Conservation (phyloP, 1,140 invertebrate species). For the Drosophila seguyi region DNA sequence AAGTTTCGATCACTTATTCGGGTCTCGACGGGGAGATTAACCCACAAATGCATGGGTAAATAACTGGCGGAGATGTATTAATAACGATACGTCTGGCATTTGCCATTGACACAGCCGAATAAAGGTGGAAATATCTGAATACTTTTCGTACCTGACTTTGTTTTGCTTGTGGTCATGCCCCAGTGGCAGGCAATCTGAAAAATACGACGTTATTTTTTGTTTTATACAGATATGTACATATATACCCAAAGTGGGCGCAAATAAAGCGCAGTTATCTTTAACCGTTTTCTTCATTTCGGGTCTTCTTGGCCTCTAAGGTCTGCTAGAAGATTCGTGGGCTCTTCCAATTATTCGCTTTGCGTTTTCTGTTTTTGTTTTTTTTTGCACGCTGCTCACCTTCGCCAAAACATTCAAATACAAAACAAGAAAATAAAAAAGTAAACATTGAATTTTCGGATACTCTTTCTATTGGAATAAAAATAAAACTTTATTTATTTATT, state of each 20-base stretch:
- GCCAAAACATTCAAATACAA: slow-evolving; percentile 50
- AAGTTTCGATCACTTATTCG: slow-evolving; percentile 28
- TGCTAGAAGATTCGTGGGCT: slow-evolving; percentile 64
- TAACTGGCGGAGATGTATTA: slow-evolving; percentile 24
- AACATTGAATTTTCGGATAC: background rate
- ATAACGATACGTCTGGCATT: slow-evolving; percentile 32
- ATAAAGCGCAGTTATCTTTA: slow-evolving; percentile 72
- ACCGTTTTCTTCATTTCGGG: slow-evolving; percentile 48
- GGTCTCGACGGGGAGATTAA: slow-evolving; percentile 28
- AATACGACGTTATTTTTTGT: slow-evolving; percentile 3
- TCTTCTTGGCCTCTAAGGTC: slow-evolving; percentile 56
- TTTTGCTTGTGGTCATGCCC: slow-evolving; percentile 68
- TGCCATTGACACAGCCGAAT: slow-evolving; percentile 44
- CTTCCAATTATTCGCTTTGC: slow-evolving; percentile 47
- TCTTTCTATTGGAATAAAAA: background rate
- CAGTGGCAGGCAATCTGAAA: slow-evolving; percentile 36
- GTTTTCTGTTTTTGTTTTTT: slow-evolving; percentile 40
- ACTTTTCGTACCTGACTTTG: slow-evolving; percentile 53
- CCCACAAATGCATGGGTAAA: slow-evolving; percentile 43
- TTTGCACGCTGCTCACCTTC: slow-evolving; percentile 67
- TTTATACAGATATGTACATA: slow-evolving; percentile 6
- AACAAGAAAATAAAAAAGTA: slow-evolving; percentile 16
- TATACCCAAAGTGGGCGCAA: slow-evolving; percentile 30
- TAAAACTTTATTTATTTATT: background rate
- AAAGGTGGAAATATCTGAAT: slow-evolving; percentile 31